Evolutionary conservation across 2,888 invertebrate genomes (phyloP).

Genomic region (Drosophila eohydei): DNA sequence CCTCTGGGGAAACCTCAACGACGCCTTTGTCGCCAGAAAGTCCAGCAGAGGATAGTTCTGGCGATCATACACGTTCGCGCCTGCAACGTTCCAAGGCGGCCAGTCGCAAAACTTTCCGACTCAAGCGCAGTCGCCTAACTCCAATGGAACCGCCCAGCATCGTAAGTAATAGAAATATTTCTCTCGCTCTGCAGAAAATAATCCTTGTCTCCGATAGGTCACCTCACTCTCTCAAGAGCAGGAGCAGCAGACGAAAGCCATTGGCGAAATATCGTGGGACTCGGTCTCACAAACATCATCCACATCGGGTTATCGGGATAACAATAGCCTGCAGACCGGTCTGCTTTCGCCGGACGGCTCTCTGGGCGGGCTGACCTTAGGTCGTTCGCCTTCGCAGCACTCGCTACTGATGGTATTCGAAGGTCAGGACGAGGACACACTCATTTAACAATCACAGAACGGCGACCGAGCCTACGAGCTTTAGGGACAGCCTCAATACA

Average conservation of each 20-base stretch:
- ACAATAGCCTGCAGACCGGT: slow-evolving; percentile 86
- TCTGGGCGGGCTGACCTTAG: slow-evolving; percentile 88
- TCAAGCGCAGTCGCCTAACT: slow-evolving; percentile 89
- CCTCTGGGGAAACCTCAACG: slow-evolving; percentile 91
- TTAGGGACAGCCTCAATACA: slow-evolving; percentile 47
- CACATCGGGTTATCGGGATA: slow-evolving; percentile 93
- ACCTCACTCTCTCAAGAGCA: slow-evolving; percentile 67
- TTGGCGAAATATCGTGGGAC: slow-evolving; percentile 91
- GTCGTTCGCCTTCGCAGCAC: slow-evolving; percentile 90
- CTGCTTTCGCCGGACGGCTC: slow-evolving; percentile 86
- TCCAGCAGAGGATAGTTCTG: slow-evolving; percentile 89
- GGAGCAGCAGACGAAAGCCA: slow-evolving; percentile 74
- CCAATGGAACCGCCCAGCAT: slow-evolving; percentile 88
- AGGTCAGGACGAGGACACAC: slow-evolving; percentile 93
- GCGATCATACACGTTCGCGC: slow-evolving; percentile 87
- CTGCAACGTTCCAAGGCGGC: slow-evolving; percentile 97
- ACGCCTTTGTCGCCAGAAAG: slow-evolving; percentile 91
- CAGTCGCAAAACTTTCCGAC: slow-evolving; percentile 96
- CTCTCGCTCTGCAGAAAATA: background rate
- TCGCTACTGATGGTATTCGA: slow-evolving; percentile 91
- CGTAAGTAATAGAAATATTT: slow-evolving; percentile 47
- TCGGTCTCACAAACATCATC: slow-evolving; percentile 94
- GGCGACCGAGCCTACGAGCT: slow-evolving; percentile 78
- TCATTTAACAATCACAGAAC: slow-evolving; percentile 88
- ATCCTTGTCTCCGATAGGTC: slow-evolving; percentile 49